Conservation (phyloP, 2,888 invertebrate species). For the Neoaliturus tenellus region DNA sequence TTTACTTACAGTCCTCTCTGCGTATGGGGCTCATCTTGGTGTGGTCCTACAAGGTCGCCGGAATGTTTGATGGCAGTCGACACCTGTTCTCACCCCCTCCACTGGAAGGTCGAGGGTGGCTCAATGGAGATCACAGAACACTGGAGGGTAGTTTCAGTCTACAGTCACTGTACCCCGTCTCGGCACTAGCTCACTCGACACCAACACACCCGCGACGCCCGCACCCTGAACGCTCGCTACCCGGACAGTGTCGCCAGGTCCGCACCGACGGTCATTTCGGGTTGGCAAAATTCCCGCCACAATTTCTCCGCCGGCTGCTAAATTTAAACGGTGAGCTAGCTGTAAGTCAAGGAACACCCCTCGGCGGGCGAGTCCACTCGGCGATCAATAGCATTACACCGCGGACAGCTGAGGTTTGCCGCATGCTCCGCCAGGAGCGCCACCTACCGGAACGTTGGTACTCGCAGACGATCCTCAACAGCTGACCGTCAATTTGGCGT, state of each 20-base stretch:
- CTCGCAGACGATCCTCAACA: neutral
- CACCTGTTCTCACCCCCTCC: conserved; percentile 42
- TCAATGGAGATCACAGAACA: no score
- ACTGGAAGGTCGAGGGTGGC: conserved; percentile 15
- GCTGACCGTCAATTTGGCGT: no score
- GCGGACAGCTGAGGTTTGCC: conserved; percentile 35
- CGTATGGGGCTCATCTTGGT: conserved; percentile 39
- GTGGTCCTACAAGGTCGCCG: conserved; percentile 17
- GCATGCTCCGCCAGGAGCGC: conserved; percentile 22
- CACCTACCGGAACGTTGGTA: neutral
- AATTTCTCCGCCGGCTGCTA: conserved; percentile 40
- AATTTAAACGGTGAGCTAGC: conserved; percentile 52
- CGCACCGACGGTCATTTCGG: conserved; percentile 34
- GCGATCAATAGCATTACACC: conserved; percentile 15
- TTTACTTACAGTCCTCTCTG: conserved; percentile 38
- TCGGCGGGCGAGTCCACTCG: conserved; percentile 33
- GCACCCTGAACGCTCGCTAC: conserved; percentile 1
- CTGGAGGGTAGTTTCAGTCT: no score
- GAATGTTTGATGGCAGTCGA: conserved; percentile 28
- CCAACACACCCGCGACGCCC: neutral
- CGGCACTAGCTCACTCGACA: neutral
- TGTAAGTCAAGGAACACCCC: conserved; percentile 26
- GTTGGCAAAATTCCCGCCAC: conserved; percentile 51
- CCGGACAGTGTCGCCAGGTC: neutral
- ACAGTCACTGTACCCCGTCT: neutral